These are phyloP conservation scores for cattle (Bos taurus) DNA, from an alignment of 2,113 vertebrate genomes.

Conservation along the genomic window DNA sequence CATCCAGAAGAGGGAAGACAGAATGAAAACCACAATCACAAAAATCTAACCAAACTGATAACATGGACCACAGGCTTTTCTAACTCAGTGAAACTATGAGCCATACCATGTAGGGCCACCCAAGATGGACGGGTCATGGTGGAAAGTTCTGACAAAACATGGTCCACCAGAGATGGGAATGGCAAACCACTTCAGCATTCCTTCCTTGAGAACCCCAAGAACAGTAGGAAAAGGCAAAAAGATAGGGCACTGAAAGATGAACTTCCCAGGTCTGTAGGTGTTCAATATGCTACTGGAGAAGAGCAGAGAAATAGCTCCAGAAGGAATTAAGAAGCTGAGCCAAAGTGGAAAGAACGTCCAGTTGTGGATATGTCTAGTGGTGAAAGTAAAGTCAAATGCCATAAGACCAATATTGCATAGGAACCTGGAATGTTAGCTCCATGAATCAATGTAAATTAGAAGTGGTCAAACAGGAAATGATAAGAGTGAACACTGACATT, in stretches of 20 bases:
- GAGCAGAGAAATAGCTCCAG: neutral
- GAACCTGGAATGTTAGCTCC: neutral
- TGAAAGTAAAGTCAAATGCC: neutral
- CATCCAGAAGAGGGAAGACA: neutral
- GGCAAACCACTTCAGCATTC: neutral
- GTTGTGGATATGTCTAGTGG: neutral
- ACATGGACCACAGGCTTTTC: neutral
- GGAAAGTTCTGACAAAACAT: neutral
- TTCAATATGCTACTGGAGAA: neutral
- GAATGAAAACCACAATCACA: neutral
- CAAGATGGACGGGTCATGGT: neutral
- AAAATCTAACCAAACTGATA: neutral
- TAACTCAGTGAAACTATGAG: neutral
- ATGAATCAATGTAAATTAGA: neutral
- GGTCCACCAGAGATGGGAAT: neutral
- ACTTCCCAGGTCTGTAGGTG: neutral
- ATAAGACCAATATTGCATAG: neutral
- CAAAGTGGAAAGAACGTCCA: rapidly evolving
- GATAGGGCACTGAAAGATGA: neutral
- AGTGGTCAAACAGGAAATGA: neutral
- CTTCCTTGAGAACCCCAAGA: neutral
- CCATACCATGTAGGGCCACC: neutral
- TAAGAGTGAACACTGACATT: neutral
- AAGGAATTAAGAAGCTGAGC: neutral
- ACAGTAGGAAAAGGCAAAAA: neutral